phyloP scores from a whole-genome alignment of 2,888 invertebrate genomes.

The Platycnemis pennipes region DNA sequence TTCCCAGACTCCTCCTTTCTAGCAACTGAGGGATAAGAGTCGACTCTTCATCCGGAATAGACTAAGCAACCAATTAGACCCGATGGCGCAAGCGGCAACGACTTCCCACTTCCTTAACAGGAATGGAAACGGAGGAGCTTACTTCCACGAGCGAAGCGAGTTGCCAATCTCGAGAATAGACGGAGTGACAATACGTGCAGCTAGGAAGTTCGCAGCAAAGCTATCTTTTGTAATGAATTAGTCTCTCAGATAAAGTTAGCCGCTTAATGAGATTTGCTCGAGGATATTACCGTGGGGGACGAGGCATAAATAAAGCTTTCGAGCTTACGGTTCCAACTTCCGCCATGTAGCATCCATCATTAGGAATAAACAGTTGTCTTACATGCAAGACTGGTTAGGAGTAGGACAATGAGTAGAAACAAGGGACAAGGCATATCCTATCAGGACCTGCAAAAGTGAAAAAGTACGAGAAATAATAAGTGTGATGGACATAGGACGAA shows the following conservation, averaged over 20 bases:
- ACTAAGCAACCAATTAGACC: constrained; percentile 35
- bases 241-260: neutral
- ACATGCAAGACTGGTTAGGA: too few species aligned
- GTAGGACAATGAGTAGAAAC: too few species aligned
- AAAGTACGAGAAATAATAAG: too few species aligned
- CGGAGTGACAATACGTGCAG: neutral
- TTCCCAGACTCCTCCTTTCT: neutral
- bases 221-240: neutral
- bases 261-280: neutral
- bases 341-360: too few species aligned
- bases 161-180: neutral
- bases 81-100: neutral
- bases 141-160: neutral
- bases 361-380: too few species aligned
- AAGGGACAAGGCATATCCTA: too few species aligned
- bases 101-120: constrained; percentile 54
- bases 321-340: too few species aligned
- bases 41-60: constrained; percentile 5
- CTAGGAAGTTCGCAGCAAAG: neutral
- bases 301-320: too few species aligned
- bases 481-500: too few species aligned
- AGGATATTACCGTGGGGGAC: neutral
- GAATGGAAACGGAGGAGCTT: neutral
- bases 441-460: too few species aligned
- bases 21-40: neutral